These are phyloP conservation scores for Lepidurus apus DNA, from an alignment of 1,140 invertebrate genomes.

Conservation along the genomic window DNA sequence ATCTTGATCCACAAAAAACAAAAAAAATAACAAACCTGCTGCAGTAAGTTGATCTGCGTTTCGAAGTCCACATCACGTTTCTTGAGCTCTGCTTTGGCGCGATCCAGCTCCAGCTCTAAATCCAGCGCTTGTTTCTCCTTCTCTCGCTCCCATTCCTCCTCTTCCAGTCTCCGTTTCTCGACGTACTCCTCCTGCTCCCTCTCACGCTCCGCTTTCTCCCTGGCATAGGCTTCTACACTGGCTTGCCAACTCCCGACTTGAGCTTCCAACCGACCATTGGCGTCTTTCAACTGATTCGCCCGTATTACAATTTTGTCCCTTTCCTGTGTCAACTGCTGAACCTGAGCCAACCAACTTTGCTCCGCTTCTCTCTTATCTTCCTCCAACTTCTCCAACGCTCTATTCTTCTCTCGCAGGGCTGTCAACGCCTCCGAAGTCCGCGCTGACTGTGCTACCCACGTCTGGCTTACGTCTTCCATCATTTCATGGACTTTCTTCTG, in stretches of 20 bases:
- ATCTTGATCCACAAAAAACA: not conserved
- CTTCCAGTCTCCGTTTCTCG: slow-evolving; percentile 1
- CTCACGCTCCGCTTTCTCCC: not conserved
- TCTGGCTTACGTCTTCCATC: not conserved
- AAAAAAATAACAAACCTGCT: not conserved
- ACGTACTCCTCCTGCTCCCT: slow-evolving; percentile 1
- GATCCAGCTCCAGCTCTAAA: slow-evolving; percentile 24
- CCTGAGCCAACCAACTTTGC: not conserved
- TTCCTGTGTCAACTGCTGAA: not conserved
- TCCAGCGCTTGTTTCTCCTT: slow-evolving; percentile 1
- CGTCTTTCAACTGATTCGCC: not conserved
- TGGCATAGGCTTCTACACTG: not conserved
- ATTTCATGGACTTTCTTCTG: not conserved
- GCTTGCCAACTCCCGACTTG: not conserved
- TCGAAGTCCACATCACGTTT: not conserved
- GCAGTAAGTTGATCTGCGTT: not conserved
- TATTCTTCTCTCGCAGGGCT: not conserved
- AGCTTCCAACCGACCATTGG: not conserved
- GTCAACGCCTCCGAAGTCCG: not conserved
- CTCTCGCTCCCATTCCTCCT: slow-evolving; percentile 5
- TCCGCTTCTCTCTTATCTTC: not conserved
- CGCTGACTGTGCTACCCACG: not conserved
- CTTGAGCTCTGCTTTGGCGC: slow-evolving; percentile 24
- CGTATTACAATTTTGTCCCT: not conserved
- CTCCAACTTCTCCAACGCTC: not conserved